phyloP scores from a whole-genome alignment of 2,888 invertebrate genomes.

The Mythimna loreyi region DNA sequence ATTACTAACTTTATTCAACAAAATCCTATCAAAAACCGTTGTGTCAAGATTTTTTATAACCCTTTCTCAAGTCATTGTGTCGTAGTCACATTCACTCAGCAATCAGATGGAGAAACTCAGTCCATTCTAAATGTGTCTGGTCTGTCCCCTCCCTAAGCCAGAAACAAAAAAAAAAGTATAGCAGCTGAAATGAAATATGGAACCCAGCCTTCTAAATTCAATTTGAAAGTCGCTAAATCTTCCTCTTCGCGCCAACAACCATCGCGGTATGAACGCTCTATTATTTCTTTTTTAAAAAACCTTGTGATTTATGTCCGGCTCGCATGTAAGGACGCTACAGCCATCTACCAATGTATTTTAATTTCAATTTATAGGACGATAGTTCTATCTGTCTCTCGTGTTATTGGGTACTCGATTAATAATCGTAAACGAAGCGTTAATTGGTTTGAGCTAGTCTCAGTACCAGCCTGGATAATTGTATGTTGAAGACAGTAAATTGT shows the following conservation, averaged over 20 bases:
- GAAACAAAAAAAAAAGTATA: neutral
- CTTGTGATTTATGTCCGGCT: constrained; percentile 84
- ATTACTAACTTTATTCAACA: too few relatives aligned
- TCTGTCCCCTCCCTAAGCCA: neutral
- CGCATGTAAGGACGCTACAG: constrained; percentile 81
- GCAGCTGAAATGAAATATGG: constrained; percentile 8
- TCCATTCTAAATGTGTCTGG: neutral
- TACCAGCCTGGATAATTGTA: constrained; percentile 39
- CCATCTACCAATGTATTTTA: constrained; percentile 83
- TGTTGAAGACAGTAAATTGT: constrained; percentile 24
- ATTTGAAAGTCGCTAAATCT: constrained; percentile 42
- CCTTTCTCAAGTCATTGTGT: too few relatives aligned
- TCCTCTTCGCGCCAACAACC: constrained; percentile 70
- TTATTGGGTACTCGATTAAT: constrained; percentile 82
- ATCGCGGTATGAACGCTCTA: constrained; percentile 76
- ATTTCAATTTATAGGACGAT: constrained; percentile 89
- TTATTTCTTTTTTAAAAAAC: constrained; percentile 84
- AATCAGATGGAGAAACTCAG: too few relatives aligned
- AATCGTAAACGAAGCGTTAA: constrained; percentile 75
- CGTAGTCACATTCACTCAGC: too few relatives aligned
- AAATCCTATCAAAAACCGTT: too few relatives aligned
- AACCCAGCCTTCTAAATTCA: constrained; percentile 21
- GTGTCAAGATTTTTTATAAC: too few relatives aligned
- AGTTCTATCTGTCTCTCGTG: constrained; percentile 74
- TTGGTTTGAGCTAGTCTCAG: constrained; percentile 61